Evolutionary conservation across 2,113 vertebrate species (phyloP), one percentile per base, ranked within the genome.

Genomic region (Actenoides lindsayi): DNA sequence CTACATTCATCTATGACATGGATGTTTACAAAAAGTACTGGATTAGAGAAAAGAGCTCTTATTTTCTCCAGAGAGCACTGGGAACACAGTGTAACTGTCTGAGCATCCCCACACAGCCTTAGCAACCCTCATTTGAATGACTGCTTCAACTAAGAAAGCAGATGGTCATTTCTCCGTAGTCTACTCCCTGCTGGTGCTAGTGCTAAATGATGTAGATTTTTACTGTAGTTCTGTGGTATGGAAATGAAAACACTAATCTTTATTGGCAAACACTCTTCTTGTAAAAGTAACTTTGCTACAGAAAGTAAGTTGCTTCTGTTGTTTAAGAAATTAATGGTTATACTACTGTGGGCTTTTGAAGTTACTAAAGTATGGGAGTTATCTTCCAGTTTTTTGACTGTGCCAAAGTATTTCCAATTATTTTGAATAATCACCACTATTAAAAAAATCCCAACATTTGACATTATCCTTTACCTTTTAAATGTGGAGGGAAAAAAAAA

Each of bases 81-180:
- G 51, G 63, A 95, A 85, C 70, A 93, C 28, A 31, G 28, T 54
- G 60, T 65, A 87, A 94, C 65, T 84, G 56, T 60, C 54, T 81
- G 9, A 76, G 62, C 41, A 85, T 83, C 44, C 21, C n/a, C 23
- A 51, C n/a, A 76, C 3, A 57, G 70, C 53, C 63, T 62, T 78
- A 87, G 70, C 41, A 90, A 82, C 13, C 44, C 62, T 3, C 6
- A 35, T 77, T 57, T 86, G 33, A 83, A 81, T 23, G 48, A 77
- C n/a, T 62, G 42, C n/a, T 74, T 86, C 70, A 87, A 44, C 67
- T 95, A 82, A 80, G 53, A 96, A 96, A 96, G 92, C 93, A 93
- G 87, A 80, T 88, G 67, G 50, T 65, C 3, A 63, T 63, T 95
- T 83, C 67, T 88, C 30, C 21, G 28, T 30, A 48, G 28, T 41